These are phyloP conservation scores for Ciona savignyi DNA, from an alignment of 23 tunicate genomes.

Conservation along the genomic window DNA sequence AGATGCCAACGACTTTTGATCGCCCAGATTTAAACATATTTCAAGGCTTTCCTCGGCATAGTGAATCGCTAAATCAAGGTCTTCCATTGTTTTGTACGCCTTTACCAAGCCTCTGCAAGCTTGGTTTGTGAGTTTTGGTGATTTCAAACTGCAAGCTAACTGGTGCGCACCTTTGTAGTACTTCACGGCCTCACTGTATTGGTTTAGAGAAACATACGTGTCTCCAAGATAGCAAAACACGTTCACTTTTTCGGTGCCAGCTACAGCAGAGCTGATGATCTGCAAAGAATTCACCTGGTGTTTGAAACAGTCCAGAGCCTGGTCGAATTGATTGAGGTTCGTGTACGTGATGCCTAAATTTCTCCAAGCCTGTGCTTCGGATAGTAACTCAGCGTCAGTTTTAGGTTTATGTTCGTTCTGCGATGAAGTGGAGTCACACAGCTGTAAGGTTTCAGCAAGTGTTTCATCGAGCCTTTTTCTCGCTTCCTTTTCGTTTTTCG, in stretches of 20 bases:
- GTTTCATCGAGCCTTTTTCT: conserved; percentile 62
- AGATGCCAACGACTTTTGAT: conserved; percentile 16
- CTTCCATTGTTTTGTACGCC: conserved; percentile 3
- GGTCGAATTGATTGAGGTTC: conserved; percentile 36
- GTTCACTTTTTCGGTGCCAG: conserved; percentile 21
- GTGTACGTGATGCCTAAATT: conserved; percentile 64
- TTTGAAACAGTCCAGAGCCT: conserved; percentile 36
- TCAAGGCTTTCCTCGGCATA: conserved; percentile 22
- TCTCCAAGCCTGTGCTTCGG: conserved; percentile 37
- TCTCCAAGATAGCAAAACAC: conserved; percentile 51
- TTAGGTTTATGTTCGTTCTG: conserved; percentile 33
- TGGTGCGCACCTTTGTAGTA: conserved; percentile 15
- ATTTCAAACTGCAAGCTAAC: conserved; percentile 9
- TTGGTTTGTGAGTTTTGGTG: conserved; percentile 21
- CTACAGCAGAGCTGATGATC: not conserved
- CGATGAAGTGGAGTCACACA: conserved; percentile 15
- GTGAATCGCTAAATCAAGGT: conserved; percentile 14
- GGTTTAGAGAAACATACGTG: conserved; percentile 43
- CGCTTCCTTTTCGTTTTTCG: conserved; percentile 65
- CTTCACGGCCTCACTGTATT: conserved; percentile 17
- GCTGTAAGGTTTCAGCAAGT: conserved; percentile 54
- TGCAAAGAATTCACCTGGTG: conserved; percentile 24
- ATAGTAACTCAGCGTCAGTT: conserved; percentile 3
- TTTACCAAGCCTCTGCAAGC: conserved; percentile 29
- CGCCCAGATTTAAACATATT: conserved; percentile 8